phyloP scores from a whole-genome alignment of 2,888 invertebrate genomes.

The Hecatera dysodea region DNA sequence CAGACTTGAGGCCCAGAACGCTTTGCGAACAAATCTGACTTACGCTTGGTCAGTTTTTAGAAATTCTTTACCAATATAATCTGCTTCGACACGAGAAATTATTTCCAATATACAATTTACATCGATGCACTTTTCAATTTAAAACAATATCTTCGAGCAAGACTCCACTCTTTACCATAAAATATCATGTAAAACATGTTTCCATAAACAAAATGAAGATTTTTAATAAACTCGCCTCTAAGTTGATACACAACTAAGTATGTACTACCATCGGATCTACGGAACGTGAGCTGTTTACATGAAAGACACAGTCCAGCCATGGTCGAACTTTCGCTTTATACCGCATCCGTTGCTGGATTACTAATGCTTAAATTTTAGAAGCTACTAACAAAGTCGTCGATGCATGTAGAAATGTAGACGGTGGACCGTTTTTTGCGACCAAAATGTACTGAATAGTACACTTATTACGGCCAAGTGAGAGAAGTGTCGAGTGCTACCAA shows the following conservation, averaged over 20 bases:
- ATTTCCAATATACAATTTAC: no score
- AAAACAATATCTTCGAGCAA: no score
- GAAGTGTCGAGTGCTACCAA: constrained; percentile 64
- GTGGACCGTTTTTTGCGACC: not conserved
- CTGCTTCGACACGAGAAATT: no score
- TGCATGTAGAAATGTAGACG: not conserved
- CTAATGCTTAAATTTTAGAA: fast-evolving
- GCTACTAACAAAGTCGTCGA: not conserved
- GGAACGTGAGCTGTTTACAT: constrained; percentile 53
- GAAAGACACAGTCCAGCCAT: constrained; percentile 12
- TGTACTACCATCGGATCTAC: constrained; percentile 49
- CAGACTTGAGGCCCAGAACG: no score
- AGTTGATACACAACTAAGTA: constrained; percentile 55
- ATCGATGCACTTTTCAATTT: not conserved
- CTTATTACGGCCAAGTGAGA: constrained; percentile 55
- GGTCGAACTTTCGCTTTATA: not conserved
- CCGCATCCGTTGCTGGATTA: constrained; percentile 14
- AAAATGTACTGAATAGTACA: constrained; percentile 42
- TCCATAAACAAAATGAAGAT: constrained; percentile 48
- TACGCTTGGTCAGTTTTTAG: no score
- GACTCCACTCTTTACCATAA: constrained; percentile 3
- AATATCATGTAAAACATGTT: constrained; percentile 7
- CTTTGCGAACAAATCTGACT: no score
- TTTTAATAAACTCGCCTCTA: constrained; percentile 57
- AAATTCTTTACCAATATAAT: no score